Conservation (phyloP, 1,140 invertebrate genomes). For the Zaprionus vittiger region DNA sequence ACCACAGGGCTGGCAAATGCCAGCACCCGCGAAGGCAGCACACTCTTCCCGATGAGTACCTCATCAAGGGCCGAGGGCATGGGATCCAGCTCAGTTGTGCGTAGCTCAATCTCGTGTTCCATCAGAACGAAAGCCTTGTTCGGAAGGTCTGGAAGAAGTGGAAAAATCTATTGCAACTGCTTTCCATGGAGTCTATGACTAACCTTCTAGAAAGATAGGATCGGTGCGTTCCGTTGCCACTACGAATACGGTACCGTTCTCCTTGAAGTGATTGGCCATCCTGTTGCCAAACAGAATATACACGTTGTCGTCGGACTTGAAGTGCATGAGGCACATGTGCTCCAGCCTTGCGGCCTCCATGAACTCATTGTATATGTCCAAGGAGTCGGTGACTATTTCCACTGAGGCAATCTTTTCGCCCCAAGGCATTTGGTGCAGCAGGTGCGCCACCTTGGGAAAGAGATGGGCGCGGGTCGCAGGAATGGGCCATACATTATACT, state of each 20-base stretch:
- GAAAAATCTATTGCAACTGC: background rate
- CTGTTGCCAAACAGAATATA: constrained; percentile 81
- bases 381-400: constrained; percentile 74
- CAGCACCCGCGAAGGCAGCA: constrained; percentile 71
- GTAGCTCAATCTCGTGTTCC: constrained; percentile 78
- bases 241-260: constrained; percentile 77
- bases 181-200: background rate
- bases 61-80: constrained; percentile 61
- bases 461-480: constrained; percentile 55
- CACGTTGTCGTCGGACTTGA: constrained; percentile 76
- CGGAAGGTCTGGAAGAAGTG: constrained; percentile 56
- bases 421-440: constrained; percentile 82
- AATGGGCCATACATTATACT: constrained; percentile 84
- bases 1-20: constrained; percentile 67
- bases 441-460: constrained; percentile 78
- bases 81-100: constrained; percentile 54
- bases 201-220: constrained; percentile 68
- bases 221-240: constrained; percentile 74
- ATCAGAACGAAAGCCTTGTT: constrained; percentile 73
- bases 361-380: constrained; percentile 80
- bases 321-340: constrained; percentile 83
- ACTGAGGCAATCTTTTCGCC: constrained; percentile 80
- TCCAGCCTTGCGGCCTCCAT: constrained; percentile 77
- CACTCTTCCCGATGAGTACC: constrained; percentile 62
- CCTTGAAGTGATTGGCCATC: constrained; percentile 71